Conservation (phyloP, 2,888 invertebrate genomes). For the Malthinus flaveolus region DNA sequence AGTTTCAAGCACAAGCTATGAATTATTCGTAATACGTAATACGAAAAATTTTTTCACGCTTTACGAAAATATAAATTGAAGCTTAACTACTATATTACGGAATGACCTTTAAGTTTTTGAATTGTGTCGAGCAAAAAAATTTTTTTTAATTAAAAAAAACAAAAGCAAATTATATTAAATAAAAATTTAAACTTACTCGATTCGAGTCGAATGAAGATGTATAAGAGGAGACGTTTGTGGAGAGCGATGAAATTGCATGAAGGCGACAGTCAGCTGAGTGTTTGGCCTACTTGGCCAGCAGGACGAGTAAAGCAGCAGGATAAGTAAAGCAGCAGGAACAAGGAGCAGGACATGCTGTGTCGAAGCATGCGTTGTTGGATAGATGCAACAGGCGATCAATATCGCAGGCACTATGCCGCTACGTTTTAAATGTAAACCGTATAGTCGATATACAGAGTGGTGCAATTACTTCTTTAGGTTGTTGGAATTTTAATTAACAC, state of each 20-base stretch:
- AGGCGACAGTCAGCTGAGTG: constrained; percentile 37
- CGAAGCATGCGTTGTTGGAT: constrained; percentile 37
- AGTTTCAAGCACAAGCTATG: neutral
- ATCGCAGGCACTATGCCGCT: constrained; percentile 31
- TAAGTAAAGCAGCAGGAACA: constrained; percentile 29
- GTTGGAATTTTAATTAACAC: constrained; percentile 27
- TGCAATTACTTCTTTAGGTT: constrained; percentile 19
- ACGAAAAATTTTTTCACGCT: constrained; percentile 9
- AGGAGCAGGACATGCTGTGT: constrained; percentile 45
- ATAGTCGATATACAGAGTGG: constrained; percentile 25
- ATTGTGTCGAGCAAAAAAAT: no score
- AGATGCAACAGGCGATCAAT: constrained; percentile 52
- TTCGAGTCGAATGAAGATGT: neutral
- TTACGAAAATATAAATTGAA: constrained; percentile 1
- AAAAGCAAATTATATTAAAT: neutral
- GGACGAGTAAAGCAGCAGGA: constrained; percentile 33
- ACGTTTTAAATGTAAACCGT: constrained; percentile 12
- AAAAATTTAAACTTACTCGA: neutral
- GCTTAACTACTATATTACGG: neutral
- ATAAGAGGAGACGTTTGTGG: constrained; percentile 11
- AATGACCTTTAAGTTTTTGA: constrained; percentile 19
- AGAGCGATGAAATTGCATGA: constrained; percentile 17
- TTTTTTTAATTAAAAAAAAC: neutral
- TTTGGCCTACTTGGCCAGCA: constrained; percentile 36
- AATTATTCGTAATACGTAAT: constrained; percentile 16